phyloP scores from a whole-genome alignment of 2,888 invertebrate genomes.

The Monopis laevigella region DNA sequence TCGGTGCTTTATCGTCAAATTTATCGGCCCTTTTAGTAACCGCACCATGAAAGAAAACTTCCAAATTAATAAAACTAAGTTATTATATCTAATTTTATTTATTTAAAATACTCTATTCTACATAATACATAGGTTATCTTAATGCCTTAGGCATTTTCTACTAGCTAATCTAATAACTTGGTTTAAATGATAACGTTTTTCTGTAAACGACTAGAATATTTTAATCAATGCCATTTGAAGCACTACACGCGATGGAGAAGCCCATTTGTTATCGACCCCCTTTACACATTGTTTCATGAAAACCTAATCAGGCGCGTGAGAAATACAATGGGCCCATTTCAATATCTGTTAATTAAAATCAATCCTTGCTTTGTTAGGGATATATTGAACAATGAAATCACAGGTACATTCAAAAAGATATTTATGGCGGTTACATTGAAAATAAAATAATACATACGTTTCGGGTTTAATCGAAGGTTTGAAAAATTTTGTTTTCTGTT shows the following conservation, averaged over 20 bases:
- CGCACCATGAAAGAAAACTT: too few species aligned
- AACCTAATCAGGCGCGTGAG: constrained; percentile 50
- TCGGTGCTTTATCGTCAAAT: too few species aligned
- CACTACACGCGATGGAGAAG: constrained; percentile 4
- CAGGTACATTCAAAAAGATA: constrained; percentile 16
- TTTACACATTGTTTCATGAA: constrained; percentile 50
- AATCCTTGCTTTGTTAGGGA: constrained; percentile 39
- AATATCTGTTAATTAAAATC: constrained; percentile 59
- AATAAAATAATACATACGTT: constrained; percentile 13
- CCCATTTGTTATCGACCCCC: constrained; percentile 50
- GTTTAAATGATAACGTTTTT: too few species aligned
- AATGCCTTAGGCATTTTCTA: too few species aligned
- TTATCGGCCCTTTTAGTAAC: too few species aligned
- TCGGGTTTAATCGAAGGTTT: too few species aligned
- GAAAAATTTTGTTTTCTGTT: too few species aligned
- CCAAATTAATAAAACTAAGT: too few species aligned
- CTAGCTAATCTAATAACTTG: too few species aligned
- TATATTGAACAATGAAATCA: constrained; percentile 22
- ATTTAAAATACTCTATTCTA: too few species aligned
- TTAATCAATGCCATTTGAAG: neutral
- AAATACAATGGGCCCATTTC: constrained; percentile 46
- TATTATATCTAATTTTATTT: too few species aligned
- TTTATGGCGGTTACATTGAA: constrained; percentile 1
- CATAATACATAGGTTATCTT: too few species aligned
- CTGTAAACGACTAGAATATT: neutral